A percentile compares a stretch with the other conserved stretches of the same genome.
phyloP scores from a whole-genome alignment of 2,888 invertebrate species.

The Exephanes ischioxanthus region DNA sequence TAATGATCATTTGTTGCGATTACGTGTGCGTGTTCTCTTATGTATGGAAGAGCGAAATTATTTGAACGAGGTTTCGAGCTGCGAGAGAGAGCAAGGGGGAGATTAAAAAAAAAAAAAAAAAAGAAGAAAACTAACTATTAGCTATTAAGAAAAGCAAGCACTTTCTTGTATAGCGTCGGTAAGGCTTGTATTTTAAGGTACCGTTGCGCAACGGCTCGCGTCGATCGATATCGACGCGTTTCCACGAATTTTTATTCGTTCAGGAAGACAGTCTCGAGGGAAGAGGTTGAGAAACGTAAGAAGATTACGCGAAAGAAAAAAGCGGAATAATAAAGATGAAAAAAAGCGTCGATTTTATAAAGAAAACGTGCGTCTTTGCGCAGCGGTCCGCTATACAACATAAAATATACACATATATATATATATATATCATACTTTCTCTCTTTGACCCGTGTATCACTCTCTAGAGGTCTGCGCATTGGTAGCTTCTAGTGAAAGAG shows the following conservation, averaged over 20 bases:
- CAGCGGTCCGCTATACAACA: conserved; percentile 65
- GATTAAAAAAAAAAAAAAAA: conserved; percentile 26
- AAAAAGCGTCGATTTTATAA: conserved; percentile 38
- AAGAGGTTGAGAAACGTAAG: conserved; percentile 1
- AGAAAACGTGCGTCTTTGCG: conserved; percentile 53
- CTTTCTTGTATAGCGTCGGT: conserved; percentile 69
- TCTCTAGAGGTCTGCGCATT: conserved; percentile 49
- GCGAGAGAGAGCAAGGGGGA: conserved; percentile 45
- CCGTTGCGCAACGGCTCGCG: conserved; percentile 53
- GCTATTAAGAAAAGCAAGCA: conserved; percentile 61
- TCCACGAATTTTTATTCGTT: conserved; percentile 16
- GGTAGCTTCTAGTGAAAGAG: conserved; percentile 40
- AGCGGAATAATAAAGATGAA: not conserved
- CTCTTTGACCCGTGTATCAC: conserved; percentile 68
- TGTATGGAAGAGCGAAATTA: conserved; percentile 47
- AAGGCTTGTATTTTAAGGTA: conserved; percentile 66
- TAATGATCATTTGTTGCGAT: conserved; percentile 59
- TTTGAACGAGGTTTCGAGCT: conserved; percentile 72
- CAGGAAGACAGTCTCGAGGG: not conserved
- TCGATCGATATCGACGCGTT: conserved; percentile 42
- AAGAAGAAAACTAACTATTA: conserved; percentile 63
- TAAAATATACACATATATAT: conserved; percentile 39
- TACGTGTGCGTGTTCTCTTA: conserved; percentile 36
- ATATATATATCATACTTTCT: conserved; percentile 69
- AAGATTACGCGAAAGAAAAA: not conserved